phyloP scores from a whole-genome alignment of 2,888 invertebrate species.

The Idaea biselata region DNA sequence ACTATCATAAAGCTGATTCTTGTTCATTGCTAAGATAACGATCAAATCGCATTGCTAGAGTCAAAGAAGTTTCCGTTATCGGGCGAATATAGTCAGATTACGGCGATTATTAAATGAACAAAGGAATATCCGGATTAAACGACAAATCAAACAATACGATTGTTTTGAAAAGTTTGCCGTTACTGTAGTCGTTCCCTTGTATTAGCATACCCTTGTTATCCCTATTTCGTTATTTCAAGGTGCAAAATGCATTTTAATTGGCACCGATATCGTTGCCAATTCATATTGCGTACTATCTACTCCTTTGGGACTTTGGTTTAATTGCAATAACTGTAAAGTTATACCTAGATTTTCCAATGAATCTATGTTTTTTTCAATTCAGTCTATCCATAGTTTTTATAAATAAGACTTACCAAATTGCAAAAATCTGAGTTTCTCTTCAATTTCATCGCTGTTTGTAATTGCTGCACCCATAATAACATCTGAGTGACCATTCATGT shows the following conservation, averaged over 20 bases:
- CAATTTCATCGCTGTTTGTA: constrained; percentile 86
- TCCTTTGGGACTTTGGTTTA: background rate
- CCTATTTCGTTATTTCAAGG: background rate
- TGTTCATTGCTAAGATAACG: background rate
- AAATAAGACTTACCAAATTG: constrained; percentile 86
- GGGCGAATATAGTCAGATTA: background rate
- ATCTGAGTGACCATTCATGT: constrained; percentile 99
- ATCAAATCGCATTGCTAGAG: background rate
- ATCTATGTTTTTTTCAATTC: too few species aligned
- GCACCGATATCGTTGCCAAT: background rate
- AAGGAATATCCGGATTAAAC: background rate
- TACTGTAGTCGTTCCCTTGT: background rate
- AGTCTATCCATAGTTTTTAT: background rate
- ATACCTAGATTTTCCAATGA: background rate
- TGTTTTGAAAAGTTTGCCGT: background rate
- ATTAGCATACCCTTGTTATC: background rate
- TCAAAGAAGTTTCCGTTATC: background rate
- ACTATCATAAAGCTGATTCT: background rate
- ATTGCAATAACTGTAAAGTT: background rate
- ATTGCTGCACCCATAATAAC: constrained; percentile 96
- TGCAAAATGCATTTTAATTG: background rate
- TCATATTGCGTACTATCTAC: background rate
- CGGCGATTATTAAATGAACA: background rate
- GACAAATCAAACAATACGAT: background rate
- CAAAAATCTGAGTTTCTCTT: constrained; percentile 87